Percentiles rank a stretch among this genome's conserved stretches.
Evolutionary conservation across 1,140 invertebrate species (phyloP).

Genomic region (Zeugodacus cucurbitae): DNA sequence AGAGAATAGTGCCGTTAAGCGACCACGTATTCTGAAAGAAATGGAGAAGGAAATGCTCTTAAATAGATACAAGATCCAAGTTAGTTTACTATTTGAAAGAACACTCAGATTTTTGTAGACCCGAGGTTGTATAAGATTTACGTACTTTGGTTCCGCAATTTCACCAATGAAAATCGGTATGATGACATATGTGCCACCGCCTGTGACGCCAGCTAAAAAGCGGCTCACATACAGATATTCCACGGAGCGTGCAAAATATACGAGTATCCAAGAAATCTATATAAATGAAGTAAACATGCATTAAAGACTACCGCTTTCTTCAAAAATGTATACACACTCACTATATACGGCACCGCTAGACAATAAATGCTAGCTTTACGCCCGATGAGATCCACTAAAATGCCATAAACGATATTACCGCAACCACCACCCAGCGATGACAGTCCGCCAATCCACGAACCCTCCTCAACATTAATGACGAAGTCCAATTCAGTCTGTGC

Average conservation of each 20-base stretch:
- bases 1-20: conserved; percentile 55
- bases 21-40: conserved; percentile 55
- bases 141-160: conserved; percentile 61
- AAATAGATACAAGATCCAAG: too few relatives aligned
- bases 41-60: neutral
- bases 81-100: too few relatives aligned
- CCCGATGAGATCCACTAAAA: conserved; percentile 63
- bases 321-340: conserved; percentile 44
- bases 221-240: conserved; percentile 63
- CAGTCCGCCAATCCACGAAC: conserved; percentile 61
- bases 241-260: conserved; percentile 57
- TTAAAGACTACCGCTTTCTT: neutral
- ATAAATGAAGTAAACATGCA: neutral
- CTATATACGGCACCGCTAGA: conserved; percentile 58
- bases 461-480: conserved; percentile 54
- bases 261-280: conserved; percentile 57
- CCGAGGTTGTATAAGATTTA: too few relatives aligned
- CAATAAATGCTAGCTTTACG: conserved; percentile 55
- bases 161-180: conserved; percentile 62
- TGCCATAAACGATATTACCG: conserved; percentile 62
- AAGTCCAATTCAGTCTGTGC: conserved; percentile 55
- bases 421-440: conserved; percentile 58
- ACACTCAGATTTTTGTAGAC: too few relatives aligned
- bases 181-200: conserved; percentile 57
- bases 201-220: conserved; percentile 63